These are phyloP conservation scores for Vireo altiloquus DNA, from an alignment of 2,113 vertebrate species.

Conservation along the genomic window DNA sequence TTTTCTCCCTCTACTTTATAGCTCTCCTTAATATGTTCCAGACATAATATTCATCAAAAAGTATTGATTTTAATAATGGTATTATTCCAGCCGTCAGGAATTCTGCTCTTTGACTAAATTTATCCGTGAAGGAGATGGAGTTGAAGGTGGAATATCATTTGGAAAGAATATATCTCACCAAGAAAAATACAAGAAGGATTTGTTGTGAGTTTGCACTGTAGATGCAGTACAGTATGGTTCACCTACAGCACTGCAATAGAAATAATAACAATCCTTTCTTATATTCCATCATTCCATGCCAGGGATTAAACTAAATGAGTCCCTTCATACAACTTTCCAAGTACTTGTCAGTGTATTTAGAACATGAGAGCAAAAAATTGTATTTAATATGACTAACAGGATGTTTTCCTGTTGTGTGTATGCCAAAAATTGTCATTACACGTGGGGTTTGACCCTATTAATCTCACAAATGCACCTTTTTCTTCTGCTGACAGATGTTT, in stretches of 20 bases:
- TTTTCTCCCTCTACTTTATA: background rate
- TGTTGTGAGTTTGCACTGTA: background rate
- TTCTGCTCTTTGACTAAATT: conserved; percentile 41
- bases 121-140: background rate
- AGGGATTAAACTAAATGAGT: background rate
- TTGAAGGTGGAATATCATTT: background rate
- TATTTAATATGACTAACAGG: background rate
- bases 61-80: conserved; percentile 43
- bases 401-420: background rate
- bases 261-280: background rate
- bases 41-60: conserved; percentile 23
- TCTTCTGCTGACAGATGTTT: background rate
- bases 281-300: background rate
- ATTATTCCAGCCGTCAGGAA: conserved; percentile 38
- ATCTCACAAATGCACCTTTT: background rate
- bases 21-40: background rate
- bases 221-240: background rate
- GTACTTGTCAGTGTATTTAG: background rate
- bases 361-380: background rate
- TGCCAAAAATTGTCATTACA: background rate
- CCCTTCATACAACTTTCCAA: background rate
- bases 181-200: background rate
- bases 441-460: background rate
- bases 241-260: background rate
- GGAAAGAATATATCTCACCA: background rate